A percentile compares a stretch with the other conserved stretches of the same genome.
Conservation (phyloP, 2,888 invertebrate species). For the Polia nebulosa region DNA sequence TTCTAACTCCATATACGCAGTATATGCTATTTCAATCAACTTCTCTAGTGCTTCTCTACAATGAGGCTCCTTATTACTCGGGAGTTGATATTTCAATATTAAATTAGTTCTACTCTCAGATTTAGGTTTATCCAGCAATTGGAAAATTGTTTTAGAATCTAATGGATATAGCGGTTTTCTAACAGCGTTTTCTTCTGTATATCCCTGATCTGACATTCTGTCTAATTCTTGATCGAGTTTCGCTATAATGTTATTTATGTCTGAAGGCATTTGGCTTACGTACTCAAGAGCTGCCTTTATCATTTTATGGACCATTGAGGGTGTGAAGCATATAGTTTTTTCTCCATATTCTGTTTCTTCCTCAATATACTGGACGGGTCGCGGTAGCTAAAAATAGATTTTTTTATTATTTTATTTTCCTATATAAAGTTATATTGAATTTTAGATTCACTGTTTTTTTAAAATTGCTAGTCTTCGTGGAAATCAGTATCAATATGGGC, state of each 20-base stretch:
- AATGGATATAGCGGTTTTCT: slow-evolving; percentile 38
- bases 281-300: slow-evolving; percentile 53
- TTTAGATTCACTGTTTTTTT: too few relatives aligned
- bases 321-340: slow-evolving; percentile 50
- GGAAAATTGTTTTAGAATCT: slow-evolving; percentile 48
- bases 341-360: slow-evolving; percentile 20
- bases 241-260: slow-evolving; percentile 35
- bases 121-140: slow-evolving; percentile 30
- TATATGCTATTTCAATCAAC: slow-evolving; percentile 67
- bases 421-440: not conserved
- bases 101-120: slow-evolving; percentile 54
- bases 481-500: not conserved
- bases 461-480: too few relatives aligned
- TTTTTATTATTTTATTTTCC: not conserved
- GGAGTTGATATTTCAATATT: slow-evolving; percentile 67
- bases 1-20: slow-evolving; percentile 62
- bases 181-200: slow-evolving; percentile 21
- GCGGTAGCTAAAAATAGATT: slow-evolving; percentile 37
- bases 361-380: slow-evolving; percentile 8
- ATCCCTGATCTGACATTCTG: slow-evolving; percentile 11
- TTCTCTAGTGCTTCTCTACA: slow-evolving; percentile 69
- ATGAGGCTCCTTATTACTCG: slow-evolving; percentile 55
- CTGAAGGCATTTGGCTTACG: slow-evolving; percentile 45
- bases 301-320: slow-evolving; percentile 45
- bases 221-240: slow-evolving; percentile 43